Evolutionary conservation across 2,113 vertebrate species (phyloP), one percentile per base, ranked within the genome.

Genomic region (Ramphastos sulfuratus): DNA sequence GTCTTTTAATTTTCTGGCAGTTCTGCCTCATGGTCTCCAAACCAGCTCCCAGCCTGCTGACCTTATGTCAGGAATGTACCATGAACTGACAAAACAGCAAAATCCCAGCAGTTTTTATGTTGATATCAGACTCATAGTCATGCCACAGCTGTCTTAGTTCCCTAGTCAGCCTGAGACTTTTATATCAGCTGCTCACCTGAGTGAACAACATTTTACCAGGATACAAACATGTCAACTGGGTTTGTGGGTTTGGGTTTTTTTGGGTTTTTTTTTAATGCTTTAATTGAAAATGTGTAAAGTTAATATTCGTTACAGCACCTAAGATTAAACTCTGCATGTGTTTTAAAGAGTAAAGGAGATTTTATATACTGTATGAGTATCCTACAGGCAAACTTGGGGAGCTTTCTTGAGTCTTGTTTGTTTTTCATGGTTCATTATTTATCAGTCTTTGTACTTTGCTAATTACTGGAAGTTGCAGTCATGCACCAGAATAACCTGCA

Each of bases 21-120:
- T 74, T 85, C 56, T 79, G 24, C 24, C 13, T 19, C 33, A 65
- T 18, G 24, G 58, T 89, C 48, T 90, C 85, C 37, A 85, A 48
- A 79, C 42, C 66, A 87, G 39, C 10, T 87, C 64, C 37, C 94
- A 93, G 44, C 5, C 67, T 88, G 73, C 69, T 77, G 69, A 87
- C 20, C 59, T 93, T 44, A 44, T 96, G 50, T 75, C 70, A 83
- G 54, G 18, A 50, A 94, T 87, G 12, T 23, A 80, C 24, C 7
- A 25, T 54, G 80, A 86, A 59, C 16, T 90, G 94, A 88, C 72
- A 93, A 75, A 66, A 67, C 4, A 95, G 37, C 64, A 94, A 97
- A 96, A 95, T 94, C 52, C 56, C 72, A 72, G 71, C 89, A 91
- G 93, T 77, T 69, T 93, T 95, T 46, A 18, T 55, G 83, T 61